Percentiles rank a stretch among this genome's conserved stretches.
Evolutionary conservation across 1,140 invertebrate species (phyloP).

Genomic region (Hycleus phaleratus): DNA sequence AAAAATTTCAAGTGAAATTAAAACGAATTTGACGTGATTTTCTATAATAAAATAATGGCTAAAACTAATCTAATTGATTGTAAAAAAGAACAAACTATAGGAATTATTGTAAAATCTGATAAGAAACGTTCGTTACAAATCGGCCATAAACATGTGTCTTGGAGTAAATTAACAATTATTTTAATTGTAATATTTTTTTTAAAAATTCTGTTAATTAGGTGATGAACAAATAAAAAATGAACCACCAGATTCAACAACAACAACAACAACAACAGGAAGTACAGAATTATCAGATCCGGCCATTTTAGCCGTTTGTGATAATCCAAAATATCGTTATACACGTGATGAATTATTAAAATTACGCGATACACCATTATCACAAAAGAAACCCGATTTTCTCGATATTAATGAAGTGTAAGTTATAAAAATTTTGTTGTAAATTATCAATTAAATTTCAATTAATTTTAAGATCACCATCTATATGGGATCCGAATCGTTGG

Average conservation of each 20-base stretch:
- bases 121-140: no score
- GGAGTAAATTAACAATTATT: not conserved
- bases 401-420: slow-evolving; percentile 29
- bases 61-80: no score
- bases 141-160: slow-evolving; percentile 1
- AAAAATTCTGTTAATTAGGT: no score
- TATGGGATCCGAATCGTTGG: slow-evolving; percentile 58
- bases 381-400: slow-evolving; percentile 41
- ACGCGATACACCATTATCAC: slow-evolving; percentile 63
- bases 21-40: no score
- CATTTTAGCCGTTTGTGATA: slow-evolving; percentile 26
- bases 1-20: no score
- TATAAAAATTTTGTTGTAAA: not conserved
- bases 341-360: slow-evolving; percentile 68
- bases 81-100: no score
- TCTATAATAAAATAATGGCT: no score
- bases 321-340: slow-evolving; percentile 24
- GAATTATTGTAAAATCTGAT: no score
- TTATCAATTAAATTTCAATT: not conserved
- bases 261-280: slow-evolving; percentile 18
- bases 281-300: slow-evolving; percentile 31
- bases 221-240: no score
- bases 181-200: not conserved
- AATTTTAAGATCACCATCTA: slow-evolving; percentile 46
- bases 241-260: slow-evolving; percentile 29